Conservation (phyloP, 2,888 invertebrate genomes). For the Ernsta delagoae region DNA sequence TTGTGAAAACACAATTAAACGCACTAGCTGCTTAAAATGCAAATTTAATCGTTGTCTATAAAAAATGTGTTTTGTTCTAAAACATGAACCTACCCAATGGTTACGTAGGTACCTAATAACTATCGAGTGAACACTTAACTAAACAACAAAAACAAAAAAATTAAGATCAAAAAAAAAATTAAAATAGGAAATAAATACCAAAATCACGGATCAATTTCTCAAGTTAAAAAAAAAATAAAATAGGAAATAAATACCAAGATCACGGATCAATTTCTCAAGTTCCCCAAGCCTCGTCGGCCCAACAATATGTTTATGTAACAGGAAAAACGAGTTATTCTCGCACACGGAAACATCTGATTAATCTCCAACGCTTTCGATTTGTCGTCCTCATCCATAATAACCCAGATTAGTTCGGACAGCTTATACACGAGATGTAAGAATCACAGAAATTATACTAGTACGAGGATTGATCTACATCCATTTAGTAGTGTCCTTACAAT, state of each 20-base stretch:
- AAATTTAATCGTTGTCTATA: background rate
- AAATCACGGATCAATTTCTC: background rate
- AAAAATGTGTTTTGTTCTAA: background rate
- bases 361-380: conserved; percentile 1
- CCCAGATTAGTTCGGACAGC: conserved; percentile 4
- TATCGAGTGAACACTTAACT: too few relatives aligned
- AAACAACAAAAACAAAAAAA: too few relatives aligned
- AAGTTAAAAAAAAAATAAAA: too few relatives aligned
- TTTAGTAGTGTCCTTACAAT: too few relatives aligned
- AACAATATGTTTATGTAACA: background rate
- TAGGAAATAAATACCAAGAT: background rate
- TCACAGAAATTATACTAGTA: background rate
- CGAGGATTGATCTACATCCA: too few relatives aligned
- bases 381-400: conserved; percentile 7
- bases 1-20: conserved; percentile 9
- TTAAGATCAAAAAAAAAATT: too few relatives aligned
- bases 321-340: conserved; percentile 13
- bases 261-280: background rate
- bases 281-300: background rate
- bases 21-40: conserved; percentile 5
- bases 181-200: background rate
- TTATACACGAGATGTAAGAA: conserved; percentile 7
- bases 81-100: too few relatives aligned
- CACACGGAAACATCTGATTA: conserved; percentile 10
- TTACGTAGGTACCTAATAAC: too few relatives aligned